These are phyloP conservation scores for Monopis laevigella DNA, from an alignment of 2,888 invertebrate species.

Conservation along the genomic window DNA sequence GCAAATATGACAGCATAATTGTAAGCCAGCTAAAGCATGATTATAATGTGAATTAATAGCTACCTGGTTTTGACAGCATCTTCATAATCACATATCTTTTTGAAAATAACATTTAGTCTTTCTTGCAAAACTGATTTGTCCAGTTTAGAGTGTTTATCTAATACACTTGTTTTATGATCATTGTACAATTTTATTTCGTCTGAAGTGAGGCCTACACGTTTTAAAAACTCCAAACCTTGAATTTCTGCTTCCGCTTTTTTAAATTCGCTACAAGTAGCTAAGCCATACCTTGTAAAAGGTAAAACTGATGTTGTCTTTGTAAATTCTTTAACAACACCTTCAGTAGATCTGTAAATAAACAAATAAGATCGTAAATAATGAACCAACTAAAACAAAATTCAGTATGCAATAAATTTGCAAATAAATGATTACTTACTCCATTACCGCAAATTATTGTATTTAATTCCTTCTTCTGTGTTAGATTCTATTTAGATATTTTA, in stretches of 20 bases:
- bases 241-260: constrained; percentile 40
- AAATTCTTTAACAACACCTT: constrained; percentile 45
- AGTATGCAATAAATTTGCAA: not conserved
- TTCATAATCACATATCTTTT: constrained; percentile 35
- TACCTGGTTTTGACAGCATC: constrained; percentile 29
- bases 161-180: constrained; percentile 46
- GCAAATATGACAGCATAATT: too few species aligned
- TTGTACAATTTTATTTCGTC: constrained; percentile 60
- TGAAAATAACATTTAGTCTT: constrained; percentile 37
- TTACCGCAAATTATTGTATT: not conserved
- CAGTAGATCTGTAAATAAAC: too few species aligned
- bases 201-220: constrained; percentile 48
- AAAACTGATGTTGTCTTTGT: constrained; percentile 45
- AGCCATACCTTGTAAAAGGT: constrained; percentile 49
- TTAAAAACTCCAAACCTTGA: constrained; percentile 49
- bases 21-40: too few species aligned
- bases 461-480: too few species aligned
- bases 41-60: constrained; percentile 9
- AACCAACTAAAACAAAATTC: not conserved
- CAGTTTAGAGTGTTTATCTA: constrained; percentile 21
- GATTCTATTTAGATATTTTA: too few species aligned
- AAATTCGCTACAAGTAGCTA: constrained; percentile 50
- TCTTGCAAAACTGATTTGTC: constrained; percentile 24
- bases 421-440: not conserved
- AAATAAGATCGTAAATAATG: too few species aligned